Evolutionary conservation across 2,888 invertebrate genomes (phyloP), one percentile per base, ranked within the genome.

Genomic region (Lasioglossum vierecki): DNA sequence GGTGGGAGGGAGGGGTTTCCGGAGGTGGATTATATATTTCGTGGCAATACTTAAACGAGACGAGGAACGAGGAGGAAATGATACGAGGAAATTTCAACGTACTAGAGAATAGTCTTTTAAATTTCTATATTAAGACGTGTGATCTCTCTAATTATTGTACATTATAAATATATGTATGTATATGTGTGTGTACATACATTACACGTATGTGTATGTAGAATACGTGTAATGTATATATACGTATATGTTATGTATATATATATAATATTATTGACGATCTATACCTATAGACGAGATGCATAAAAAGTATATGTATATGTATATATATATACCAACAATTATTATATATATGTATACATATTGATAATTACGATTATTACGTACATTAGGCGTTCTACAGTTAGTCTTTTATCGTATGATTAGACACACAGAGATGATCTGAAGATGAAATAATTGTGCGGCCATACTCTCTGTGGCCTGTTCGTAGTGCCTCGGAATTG

Each of bases 401-500:
- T 91, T 91, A 91, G 91, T 91, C 91, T 91, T 91, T 91, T 91
- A 91, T 91, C 91, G 85, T 91, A 77, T 63, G 8, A 77, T 91
- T 90, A 93, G 92, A 92, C 15, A 63, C 71, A 91, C 89, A 93
- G 93, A 93, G 93, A 93, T 93, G 93, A 93, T 93, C 93, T 93
- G 93, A 93, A 90, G 94, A 93, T 93, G 93, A 86, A 70, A 93
- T 92, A 93, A 94, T 94, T 95, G 94, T 94, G 94, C 93, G 95
- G 94, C 94, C 95, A 95, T 94, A 93, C 93, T 94, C 92, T 93
- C 91, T 94, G 93, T 95, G 95, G 95, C 94, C 95, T 93, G 94
- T 94, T 95, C 93, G 95, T 95, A 95, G 95, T 95, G 95, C 95
- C 95, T 95, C 95, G 95, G 94, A 95, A 95, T 95, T 94, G 93